A percentile compares a stretch with the other conserved stretches of the same genome.
These are phyloP conservation scores for Cheilosia soror DNA, from an alignment of 2,888 invertebrate species.

Conservation along the genomic window DNA sequence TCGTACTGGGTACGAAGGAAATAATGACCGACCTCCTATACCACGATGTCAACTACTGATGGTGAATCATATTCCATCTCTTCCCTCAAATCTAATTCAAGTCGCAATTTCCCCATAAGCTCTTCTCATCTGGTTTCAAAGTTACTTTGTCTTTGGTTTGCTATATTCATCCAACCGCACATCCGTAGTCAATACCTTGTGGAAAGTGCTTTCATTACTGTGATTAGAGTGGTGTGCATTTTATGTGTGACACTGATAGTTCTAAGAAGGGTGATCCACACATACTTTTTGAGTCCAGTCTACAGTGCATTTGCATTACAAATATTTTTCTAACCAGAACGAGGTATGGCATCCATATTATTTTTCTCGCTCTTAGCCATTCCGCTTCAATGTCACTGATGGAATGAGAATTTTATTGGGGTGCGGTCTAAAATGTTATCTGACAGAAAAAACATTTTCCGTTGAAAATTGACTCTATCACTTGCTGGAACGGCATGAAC, in stretches of 20 bases:
- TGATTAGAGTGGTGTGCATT: background rate
- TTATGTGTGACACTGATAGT: background rate
- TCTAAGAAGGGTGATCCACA: too few relatives aligned
- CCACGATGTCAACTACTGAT: background rate
- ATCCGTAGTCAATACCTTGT: background rate
- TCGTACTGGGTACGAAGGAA: too few relatives aligned
- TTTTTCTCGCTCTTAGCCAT: background rate
- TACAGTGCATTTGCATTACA: too few relatives aligned
- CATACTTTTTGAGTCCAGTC: too few relatives aligned
- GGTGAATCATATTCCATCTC: background rate
- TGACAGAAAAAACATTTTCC: background rate
- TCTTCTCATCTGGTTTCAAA: background rate
- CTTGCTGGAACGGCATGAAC: background rate
- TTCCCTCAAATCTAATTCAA: background rate
- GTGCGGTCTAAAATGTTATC: conserved; percentile 25
- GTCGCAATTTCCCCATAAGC: background rate
- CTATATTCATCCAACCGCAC: background rate
- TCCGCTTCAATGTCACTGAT: background rate
- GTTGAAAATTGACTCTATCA: background rate
- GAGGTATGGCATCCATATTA: background rate
- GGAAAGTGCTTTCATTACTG: background rate
- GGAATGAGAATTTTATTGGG: conserved; percentile 1
- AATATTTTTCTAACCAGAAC: too few relatives aligned
- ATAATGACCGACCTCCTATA: too few relatives aligned
- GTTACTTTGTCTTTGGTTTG: background rate